Percentiles rank a stretch among this genome's conserved stretches.
These are phyloP conservation scores for Sciaenops ocellatus DNA, from an alignment of 2,797 vertebrate genomes.

Conservation along the genomic window DNA sequence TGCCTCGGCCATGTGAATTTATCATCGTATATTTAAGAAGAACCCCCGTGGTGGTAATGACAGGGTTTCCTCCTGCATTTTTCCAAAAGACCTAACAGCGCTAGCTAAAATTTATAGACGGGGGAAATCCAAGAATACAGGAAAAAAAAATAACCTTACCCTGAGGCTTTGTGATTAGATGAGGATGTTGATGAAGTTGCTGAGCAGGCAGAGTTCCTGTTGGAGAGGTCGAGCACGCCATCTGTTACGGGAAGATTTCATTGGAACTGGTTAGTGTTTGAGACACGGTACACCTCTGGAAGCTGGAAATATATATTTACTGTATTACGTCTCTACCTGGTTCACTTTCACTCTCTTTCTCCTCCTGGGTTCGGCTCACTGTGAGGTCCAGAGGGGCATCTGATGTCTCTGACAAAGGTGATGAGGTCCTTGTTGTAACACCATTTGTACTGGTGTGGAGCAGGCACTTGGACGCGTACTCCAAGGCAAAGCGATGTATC, in stretches of 20 bases:
- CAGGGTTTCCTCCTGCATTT: neutral
- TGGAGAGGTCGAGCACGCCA: slow-evolving; percentile 98
- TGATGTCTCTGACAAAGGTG: slow-evolving; percentile 88
- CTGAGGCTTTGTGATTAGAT: slow-evolving; percentile 90
- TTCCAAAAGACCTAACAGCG: neutral
- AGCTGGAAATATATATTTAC: slow-evolving; percentile 1
- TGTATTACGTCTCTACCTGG: slow-evolving; percentile 82
- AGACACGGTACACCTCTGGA: slow-evolving; percentile 14
- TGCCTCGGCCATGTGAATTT: neutral
- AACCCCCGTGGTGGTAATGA: slow-evolving; percentile 6
- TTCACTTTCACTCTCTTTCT: slow-evolving; percentile 83
- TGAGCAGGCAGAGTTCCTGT: slow-evolving; percentile 89
- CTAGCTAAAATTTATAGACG: slow-evolving; percentile 1
- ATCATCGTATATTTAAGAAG: neutral
- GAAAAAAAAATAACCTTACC: slow-evolving; percentile 87
- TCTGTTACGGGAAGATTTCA: slow-evolving; percentile 81
- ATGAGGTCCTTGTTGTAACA: slow-evolving; percentile 85
- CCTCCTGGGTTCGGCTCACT: slow-evolving; percentile 90
- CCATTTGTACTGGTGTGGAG: slow-evolving; percentile 90
- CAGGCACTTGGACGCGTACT: slow-evolving; percentile 98
- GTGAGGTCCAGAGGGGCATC: slow-evolving; percentile 98
- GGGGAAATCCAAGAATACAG: slow-evolving; percentile 1
- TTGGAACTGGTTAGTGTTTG: slow-evolving; percentile 11
- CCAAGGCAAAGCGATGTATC: slow-evolving; percentile 98
- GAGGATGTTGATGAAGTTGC: slow-evolving; percentile 80